Evolutionary conservation across 1,140 invertebrate species (phyloP).

Genomic region (Temnothorax longispinosus): DNA sequence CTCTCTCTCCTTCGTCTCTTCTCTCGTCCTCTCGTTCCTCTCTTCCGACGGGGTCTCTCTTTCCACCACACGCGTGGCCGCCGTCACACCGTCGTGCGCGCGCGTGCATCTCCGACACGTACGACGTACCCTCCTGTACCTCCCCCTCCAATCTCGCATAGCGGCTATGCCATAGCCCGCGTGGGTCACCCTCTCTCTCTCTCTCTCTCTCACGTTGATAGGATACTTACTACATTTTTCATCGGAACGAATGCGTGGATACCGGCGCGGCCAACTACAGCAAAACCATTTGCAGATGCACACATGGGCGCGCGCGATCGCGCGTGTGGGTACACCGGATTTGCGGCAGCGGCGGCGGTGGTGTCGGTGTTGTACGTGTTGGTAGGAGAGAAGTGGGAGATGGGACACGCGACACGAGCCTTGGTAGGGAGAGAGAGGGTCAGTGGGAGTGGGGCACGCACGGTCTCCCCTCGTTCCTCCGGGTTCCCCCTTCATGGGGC

Average conservation of each 20-base stretch:
- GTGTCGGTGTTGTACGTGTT: slow-evolving; percentile 57
- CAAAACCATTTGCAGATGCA: slow-evolving; percentile 71
- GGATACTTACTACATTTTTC: slow-evolving; percentile 22
- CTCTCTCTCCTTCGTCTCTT: slow-evolving; percentile 77
- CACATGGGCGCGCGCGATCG: slow-evolving; percentile 17
- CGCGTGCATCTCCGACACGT: slow-evolving; percentile 67
- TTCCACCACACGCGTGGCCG: slow-evolving; percentile 67
- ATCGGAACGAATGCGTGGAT: slow-evolving; percentile 46
- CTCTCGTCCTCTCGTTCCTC: slow-evolving; percentile 68
- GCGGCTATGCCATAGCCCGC: neutral
- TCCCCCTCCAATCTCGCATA: neutral
- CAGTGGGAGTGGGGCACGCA: slow-evolving; percentile 62
- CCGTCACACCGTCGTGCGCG: slow-evolving; percentile 63
- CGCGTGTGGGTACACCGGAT: slow-evolving; percentile 58
- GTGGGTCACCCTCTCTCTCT: slow-evolving; percentile 32
- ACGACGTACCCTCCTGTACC: slow-evolving; percentile 43
- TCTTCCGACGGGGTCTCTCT: slow-evolving; percentile 69
- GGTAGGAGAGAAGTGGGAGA: slow-evolving; percentile 82
- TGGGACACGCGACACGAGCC: slow-evolving; percentile 83
- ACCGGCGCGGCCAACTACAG: slow-evolving; percentile 64
- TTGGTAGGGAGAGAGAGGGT: slow-evolving; percentile 73
- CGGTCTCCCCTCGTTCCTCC: slow-evolving; percentile 73
- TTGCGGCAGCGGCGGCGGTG: slow-evolving; percentile 31
- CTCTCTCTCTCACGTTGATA: slow-evolving; percentile 10
- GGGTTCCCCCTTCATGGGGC: slow-evolving; percentile 55